Evolutionary conservation across 2,113 vertebrate species (phyloP).

Genomic region (Macaca fascicularis): T2T-MFA8v1.1 NC_088379.1:133656501-133657000

Average conservation of each 20-base stretch:
- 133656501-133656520: not conserved
- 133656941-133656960: too few species aligned
- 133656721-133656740: not conserved
- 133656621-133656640: not conserved
- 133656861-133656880: constrained; percentile 9
- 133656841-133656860: constrained; percentile 34
- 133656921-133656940: too few species aligned
- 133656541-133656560: not conserved
- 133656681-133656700: not conserved
- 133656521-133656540: not conserved
- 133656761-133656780: not conserved
- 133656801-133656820: not conserved
- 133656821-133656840: not conserved
- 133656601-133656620: not conserved
- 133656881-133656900: too few species aligned
- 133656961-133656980: too few species aligned
- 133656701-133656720: not conserved
- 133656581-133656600: not conserved
- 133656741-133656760: not conserved
- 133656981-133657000: too few species aligned
- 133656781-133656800: not conserved
- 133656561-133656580: not conserved
- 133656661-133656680: not conserved
- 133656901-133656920: too few species aligned
- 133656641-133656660: not conserved